Base-by-base conservation (phyloP, 2,888 invertebrate species). In the Drosophila helvetica region DNA sequence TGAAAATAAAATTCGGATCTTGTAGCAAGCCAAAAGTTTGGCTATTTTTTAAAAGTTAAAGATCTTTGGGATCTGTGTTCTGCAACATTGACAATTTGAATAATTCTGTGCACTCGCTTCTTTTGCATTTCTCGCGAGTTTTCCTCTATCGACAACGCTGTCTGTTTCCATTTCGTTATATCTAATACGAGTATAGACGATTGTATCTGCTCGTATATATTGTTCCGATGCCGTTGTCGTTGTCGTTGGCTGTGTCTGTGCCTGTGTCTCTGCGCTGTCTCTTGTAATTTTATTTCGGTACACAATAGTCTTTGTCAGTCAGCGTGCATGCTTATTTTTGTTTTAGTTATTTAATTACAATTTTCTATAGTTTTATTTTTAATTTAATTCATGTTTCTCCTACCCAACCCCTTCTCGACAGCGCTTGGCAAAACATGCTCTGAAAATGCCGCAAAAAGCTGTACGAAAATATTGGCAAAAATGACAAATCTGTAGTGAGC, bases 341-440 rank as follows among this genome's bases (percentile, higher is more conserved):
- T 72, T 58, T 71, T 69, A 77, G 77, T 86, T 86, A 75, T 88
- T 88, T 83, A 78, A 83, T 80, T 80, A 77, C 68, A 78, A 65
- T 70, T 64, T 67, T 79, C 59, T 75, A 66, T 67, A 72, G 73
- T 65, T 72, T 79, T 75, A 88, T 78, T 84, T 86, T 77, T 78
- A 82, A 77, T 79, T 80, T 73, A 77, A 80, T 78, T 80, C 73
- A 70, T 69, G 61, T 62, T 80, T 71, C 60, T 63, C 47, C 30
- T 10, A 30, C 30, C 57, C 61, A 59, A 56, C 61, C 62, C 27
- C 62, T 65, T 15, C 71, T 53, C 71, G 47, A 46, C 52, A 61
- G 38, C 69, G 57, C 58, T 62, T 75, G 76, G 53, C 70, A 53
- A 56, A 70, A 70, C 64, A 64, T 76, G 60, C 64, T 68, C 72